Evolutionary conservation across 2,888 invertebrate species (phyloP), one percentile per base, ranked within the genome.

Genomic region (Perizoma flavofasciatum): DNA sequence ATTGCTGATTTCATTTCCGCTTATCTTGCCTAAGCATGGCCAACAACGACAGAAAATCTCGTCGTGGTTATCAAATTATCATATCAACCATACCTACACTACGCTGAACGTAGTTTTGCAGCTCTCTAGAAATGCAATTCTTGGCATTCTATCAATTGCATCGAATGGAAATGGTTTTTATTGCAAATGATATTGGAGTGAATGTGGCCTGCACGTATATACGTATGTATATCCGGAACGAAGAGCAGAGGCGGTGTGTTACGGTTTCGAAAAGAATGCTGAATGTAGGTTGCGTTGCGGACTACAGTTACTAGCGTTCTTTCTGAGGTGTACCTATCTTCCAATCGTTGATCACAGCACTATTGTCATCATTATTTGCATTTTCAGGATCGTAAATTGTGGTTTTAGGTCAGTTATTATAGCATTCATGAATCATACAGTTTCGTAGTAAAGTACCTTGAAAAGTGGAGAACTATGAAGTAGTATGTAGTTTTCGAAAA

Each of bases 241-340:
- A 85, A 86, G 86, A 87, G 88, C 86, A 86, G 86, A 87, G 89
- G 82, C 87, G 86, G 86, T 85, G 85, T 90, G 89, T 88, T 91
- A 92, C 92, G 88, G 90, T 90, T 92, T 89, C 86, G 86, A 87
- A 90, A 92, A 92, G 91, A 92, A 92, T 92, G 89, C 88, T 79
- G 88, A 89, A 91, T 91, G 90, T 90, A 88, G 91, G 91, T 90
- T 91, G 88, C 85, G 85, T 81, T 85, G 83, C 83, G 78, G 87
- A 88, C 88, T 86, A 88, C 89, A 86, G 91, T 89, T 88, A 88
- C 85, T 73, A 84, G 75, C 84, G 82, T 82, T 86, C 82, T 83
- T 77, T 81, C 85, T 74, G 72, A 73, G 75, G 85, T 84, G 86
- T 85, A 88, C 3, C 22, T 22, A 88, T 22, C 22, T 22, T 22